phyloP scores from a whole-genome alignment of 1,140 invertebrate genomes.

The Subanguina moxae region DNA sequence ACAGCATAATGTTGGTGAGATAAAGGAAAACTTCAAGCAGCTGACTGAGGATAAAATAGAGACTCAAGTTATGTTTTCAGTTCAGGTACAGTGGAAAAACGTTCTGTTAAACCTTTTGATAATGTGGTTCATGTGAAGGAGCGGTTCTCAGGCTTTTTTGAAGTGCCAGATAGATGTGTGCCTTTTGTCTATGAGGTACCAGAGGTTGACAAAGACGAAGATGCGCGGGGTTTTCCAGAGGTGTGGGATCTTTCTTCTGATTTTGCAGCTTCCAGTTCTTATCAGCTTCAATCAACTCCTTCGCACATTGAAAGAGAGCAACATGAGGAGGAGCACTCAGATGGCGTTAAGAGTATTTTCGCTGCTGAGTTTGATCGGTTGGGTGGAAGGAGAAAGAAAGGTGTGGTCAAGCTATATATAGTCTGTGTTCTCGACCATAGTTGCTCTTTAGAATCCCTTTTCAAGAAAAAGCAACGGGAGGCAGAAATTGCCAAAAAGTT shows the following conservation, averaged over 20 bases:
- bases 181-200: constrained; percentile 1
- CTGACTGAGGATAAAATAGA: background rate
- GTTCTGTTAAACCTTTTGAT: background rate
- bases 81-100: background rate
- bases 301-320: background rate
- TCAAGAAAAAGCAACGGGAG: constrained; percentile 1
- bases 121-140: constrained; percentile 5
- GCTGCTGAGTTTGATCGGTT: constrained; percentile 2
- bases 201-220: background rate
- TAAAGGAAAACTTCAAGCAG: background rate
- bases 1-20: no score
- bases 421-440: background rate
- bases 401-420: background rate
- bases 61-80: background rate
- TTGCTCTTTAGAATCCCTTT: background rate
- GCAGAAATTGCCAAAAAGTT: background rate
- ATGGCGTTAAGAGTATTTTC: background rate
- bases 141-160: constrained; percentile 21
- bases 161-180: constrained; percentile 24
- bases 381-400: background rate
- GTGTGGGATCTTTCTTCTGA: background rate
- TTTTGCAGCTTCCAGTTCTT: background rate
- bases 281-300: background rate
- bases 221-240: constrained; percentile 4
- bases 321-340: background rate